Evolutionary conservation across 2,113 vertebrate species (phyloP), one percentile per base, ranked within the genome.

Genomic region (Orthonyx spaldingii): DNA sequence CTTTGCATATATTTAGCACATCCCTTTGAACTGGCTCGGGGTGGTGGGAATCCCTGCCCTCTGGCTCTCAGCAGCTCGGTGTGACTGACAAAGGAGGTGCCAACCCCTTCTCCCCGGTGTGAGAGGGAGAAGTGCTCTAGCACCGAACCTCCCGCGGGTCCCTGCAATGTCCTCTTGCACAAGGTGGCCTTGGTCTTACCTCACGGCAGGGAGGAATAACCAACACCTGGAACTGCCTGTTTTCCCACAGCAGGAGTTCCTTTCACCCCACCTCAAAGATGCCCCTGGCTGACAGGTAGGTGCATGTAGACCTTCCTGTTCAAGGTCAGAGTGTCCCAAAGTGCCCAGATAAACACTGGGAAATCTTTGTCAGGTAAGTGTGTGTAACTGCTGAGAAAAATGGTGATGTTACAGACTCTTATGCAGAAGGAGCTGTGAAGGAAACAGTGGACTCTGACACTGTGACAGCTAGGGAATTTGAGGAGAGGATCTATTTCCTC

Each of bases 91-190:
- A 42, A 21, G 0, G 22, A 37, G 22, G 21, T 1, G 2, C n/a
- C 42, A 10, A 33, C n/a, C 46, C 44, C 66, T 55, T 65, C 37
- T 35, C 9, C 9, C 7, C 0, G 1, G 7, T 6, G 41, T 22
- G 22, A 44, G 44, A 6, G 10, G 8, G 22, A 74, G 47, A 26
- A 1, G 1, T 6, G 13, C 57, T 32, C 9, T 9, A 33, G 72
- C 15, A 57, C 18, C 0, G 0, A 37, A 27, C 6, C 37, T 74
- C 71, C 49, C 22, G 3, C 44, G 16, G 24, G 11, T 57, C 26
- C 32, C 63, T 69, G 26, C 3, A 0, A 9, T 4, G 22, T 0
- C 2, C 17, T 19, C n/a, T 68, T 61, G 33, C 0, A 1, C 50
- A 55, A 61, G 33, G 4, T 2, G 30, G 7, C 72, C 46, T 71